Conservation (phyloP, 2,888 invertebrate species). For the Dicycla oo region DNA sequence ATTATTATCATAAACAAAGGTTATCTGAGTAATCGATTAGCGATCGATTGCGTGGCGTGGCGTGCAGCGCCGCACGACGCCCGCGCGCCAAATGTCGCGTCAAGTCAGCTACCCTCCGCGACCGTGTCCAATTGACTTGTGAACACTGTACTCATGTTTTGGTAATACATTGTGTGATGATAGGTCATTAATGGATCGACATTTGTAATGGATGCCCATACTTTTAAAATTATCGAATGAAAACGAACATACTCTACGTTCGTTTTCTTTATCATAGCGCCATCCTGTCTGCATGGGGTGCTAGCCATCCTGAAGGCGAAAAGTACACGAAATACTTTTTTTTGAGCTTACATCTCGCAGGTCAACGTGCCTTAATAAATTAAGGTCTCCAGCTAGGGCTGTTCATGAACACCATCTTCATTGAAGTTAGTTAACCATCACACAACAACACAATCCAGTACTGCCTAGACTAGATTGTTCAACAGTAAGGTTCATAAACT, state of each 20-base stretch:
- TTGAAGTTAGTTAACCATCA: no score
- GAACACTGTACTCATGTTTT: conserved; percentile 54
- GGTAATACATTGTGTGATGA: conserved; percentile 48
- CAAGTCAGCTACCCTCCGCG: conserved; percentile 62
- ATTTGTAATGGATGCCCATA: conserved; percentile 5
- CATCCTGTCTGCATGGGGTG: not conserved
- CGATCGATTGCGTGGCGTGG: conserved; percentile 64
- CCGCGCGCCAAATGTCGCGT: conserved; percentile 72
- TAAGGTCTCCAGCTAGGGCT: not conserved
- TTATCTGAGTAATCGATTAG: conserved; percentile 70
- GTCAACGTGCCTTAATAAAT: not conserved
- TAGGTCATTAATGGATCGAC: conserved; percentile 40
- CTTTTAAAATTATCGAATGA: conserved; percentile 2
- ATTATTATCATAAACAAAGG: conserved; percentile 60
- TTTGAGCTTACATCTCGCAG: not conserved
- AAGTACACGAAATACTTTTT: not conserved
- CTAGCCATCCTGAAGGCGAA: no score
- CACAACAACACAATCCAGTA: no score
- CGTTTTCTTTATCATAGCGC: not conserved
- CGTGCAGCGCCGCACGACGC: conserved; percentile 63
- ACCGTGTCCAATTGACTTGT: conserved; percentile 65
- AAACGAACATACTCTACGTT: conserved; percentile 1
- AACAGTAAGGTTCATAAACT: no score
- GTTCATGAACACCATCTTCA: not conserved
- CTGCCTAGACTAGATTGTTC: no score